Percentiles rank a stretch among this genome's conserved stretches.
Evolutionary conservation across 2,113 vertebrate species (phyloP).

Genomic region (Zeus faber): DNA sequence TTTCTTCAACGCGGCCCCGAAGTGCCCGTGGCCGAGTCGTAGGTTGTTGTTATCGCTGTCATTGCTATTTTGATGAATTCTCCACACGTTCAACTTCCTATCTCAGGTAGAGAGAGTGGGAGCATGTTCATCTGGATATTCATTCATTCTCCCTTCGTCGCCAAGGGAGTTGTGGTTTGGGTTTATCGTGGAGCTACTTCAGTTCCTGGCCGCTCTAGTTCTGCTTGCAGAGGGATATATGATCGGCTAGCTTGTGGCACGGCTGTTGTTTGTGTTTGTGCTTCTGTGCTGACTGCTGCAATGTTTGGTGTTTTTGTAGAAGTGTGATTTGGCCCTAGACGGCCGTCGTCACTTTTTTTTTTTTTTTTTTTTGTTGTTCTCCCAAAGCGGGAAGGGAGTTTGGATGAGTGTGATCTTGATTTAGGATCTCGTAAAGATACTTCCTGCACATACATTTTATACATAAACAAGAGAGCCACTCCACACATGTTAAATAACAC

Average conservation of each 20-base stretch:
- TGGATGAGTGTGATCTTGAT: conserved; percentile 41
- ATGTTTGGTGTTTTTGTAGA: conserved; percentile 39
- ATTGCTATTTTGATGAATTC: no score
- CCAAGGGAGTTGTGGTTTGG: conserved; percentile 47
- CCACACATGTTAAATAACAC: neutral
- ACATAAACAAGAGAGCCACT: conserved; percentile 27
- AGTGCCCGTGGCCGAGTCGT: no score
- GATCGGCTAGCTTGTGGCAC: conserved; percentile 54
- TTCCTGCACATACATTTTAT: conserved; percentile 29
- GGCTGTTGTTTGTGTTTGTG: conserved; percentile 50
- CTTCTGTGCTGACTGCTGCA: conserved; percentile 44
- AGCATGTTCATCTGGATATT: conserved; percentile 55
- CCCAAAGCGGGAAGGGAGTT: conserved; percentile 39
- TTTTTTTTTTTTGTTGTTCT: conserved; percentile 20
- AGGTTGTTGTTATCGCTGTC: no score
- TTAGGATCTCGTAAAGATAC: conserved; percentile 27
- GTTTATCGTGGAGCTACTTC: conserved; percentile 28
- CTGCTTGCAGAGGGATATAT: conserved; percentile 62
- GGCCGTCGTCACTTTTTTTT: conserved; percentile 47
- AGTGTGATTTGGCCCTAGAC: conserved; percentile 45
- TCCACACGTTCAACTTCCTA: no score
- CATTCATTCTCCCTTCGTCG: conserved; percentile 41
- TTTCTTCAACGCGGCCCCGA: no score
- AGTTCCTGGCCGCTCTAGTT: conserved; percentile 45
- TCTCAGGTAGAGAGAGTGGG: conserved; percentile 43